Evolutionary conservation across 2,113 vertebrate species (phyloP), one percentile per base, ranked within the genome.

Genomic region (Sprattus sprattus): DNA sequence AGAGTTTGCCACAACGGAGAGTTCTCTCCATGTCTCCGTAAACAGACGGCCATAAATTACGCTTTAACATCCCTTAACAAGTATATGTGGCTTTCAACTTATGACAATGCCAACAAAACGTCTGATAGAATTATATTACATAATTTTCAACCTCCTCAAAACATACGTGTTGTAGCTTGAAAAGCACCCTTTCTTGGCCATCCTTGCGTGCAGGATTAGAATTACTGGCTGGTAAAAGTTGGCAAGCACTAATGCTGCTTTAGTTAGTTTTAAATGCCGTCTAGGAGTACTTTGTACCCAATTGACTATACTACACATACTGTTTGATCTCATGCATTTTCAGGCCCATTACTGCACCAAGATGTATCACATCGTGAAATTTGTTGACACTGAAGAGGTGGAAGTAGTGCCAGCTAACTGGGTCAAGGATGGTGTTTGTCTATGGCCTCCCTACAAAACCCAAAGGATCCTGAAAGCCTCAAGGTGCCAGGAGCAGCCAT

Each of bases 381-480:
- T 85, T 86, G 28, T 82, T 18, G 78, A 81, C 32, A 86, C 81
- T 15, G 44, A 82, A 44, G 81, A 86, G 64, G 81, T 86, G 64
- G 85, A 86, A 22, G 85, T 86, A 49, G 84, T 81, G 8, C 78
- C 85, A 39, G 81, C 85, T 45, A 32, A 82, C 54, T 86, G 81
- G 81, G 85, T 86, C 81, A 86, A 82, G 46, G 81, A 82, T 25
- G 54, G 81, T 47, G 81, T 86, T 39, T 86, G 85, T 82, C 28
- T 86, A 4, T 86, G 85, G 85, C 81, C 85, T 50, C 45, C 85
- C 49, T 86, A 86, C 46, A 86, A 82, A 32, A 82, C 52, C 39
- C 54, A 86, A 6, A 45, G 85, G 28, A 46, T 82, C 25, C 81
- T 67, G 81, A 86, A 60, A 49, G 85, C 85, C 57, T 82, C 46